phyloP scores from a whole-genome alignment of 1,140 invertebrate species.

The Tetragonula clypearis region DNA sequence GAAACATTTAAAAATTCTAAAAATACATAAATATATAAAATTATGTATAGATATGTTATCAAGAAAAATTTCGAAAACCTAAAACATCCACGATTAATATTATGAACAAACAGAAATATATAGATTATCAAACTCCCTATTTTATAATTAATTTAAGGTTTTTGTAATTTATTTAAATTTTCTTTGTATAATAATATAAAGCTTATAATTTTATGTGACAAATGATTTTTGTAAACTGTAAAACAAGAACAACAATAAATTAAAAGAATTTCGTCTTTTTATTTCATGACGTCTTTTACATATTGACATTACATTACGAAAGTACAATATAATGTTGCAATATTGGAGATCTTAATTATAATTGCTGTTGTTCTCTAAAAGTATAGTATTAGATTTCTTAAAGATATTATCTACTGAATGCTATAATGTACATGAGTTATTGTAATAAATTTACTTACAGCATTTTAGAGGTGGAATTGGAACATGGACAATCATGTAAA shows the following conservation, averaged over 20 bases:
- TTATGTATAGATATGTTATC: neutral
- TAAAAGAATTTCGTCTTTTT: conserved; percentile 72
- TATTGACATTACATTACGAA: conserved; percentile 73
- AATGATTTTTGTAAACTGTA: conserved; percentile 9
- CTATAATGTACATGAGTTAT: conserved; percentile 67
- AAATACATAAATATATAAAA: conserved; percentile 52
- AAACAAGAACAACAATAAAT: conserved; percentile 49
- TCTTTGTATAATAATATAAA: neutral
- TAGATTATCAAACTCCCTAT: neutral
- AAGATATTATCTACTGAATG: conserved; percentile 55
- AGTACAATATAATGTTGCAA: conserved; percentile 72
- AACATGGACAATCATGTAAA: conserved; percentile 58
- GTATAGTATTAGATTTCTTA: conserved; percentile 51
- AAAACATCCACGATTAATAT: conserved; percentile 8
- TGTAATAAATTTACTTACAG: conserved; percentile 62
- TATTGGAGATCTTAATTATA: conserved; percentile 58
- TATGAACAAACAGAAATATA: neutral
- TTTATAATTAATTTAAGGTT: neutral
- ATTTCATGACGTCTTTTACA: conserved; percentile 71
- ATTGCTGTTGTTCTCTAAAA: conserved; percentile 51
- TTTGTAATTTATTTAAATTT: conserved; percentile 15
- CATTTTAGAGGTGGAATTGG: conserved; percentile 48
- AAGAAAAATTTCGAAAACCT: neutral
- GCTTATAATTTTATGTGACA: neutral
- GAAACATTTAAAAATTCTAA: conserved; percentile 75